Conservation (phyloP, 2,113 vertebrate genomes). For the Puma concolor region DNA sequence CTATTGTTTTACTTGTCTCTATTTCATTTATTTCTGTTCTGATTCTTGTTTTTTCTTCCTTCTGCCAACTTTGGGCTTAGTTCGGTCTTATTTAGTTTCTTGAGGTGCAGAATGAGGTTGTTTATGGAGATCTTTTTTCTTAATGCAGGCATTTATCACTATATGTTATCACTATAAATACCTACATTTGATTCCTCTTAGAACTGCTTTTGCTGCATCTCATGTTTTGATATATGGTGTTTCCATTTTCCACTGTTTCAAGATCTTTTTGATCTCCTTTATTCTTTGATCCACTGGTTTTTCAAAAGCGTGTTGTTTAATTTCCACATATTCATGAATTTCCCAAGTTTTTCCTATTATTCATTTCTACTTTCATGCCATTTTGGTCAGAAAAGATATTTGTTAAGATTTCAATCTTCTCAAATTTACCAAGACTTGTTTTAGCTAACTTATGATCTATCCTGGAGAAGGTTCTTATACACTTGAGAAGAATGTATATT, state of each 20-base stretch:
- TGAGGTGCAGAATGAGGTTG: background rate
- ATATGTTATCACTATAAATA: background rate
- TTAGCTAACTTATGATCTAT: background rate
- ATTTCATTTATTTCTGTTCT: background rate
- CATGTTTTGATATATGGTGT: background rate
- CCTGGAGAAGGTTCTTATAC: background rate
- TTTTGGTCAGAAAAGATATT: background rate
- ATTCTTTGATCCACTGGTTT: background rate
- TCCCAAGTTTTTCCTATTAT: background rate
- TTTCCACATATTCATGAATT: background rate
- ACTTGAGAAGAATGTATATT: background rate
- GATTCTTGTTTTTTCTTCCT: background rate
- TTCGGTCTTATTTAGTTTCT: background rate
- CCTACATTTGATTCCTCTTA: background rate
- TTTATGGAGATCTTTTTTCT: background rate
- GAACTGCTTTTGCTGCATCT: background rate
- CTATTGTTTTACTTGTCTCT: background rate
- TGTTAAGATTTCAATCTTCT: background rate
- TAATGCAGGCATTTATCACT: background rate
- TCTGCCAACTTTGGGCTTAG: background rate
- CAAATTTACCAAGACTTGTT: background rate
- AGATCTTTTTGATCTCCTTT: background rate
- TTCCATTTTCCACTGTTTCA: background rate
- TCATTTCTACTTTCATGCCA: background rate
- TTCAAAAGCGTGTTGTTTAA: background rate